A percentile compares a stretch with the other conserved stretches of the same genome.
Evolutionary conservation across 2,888 invertebrate species (phyloP).

Genomic region (Philaethria dido): DNA sequence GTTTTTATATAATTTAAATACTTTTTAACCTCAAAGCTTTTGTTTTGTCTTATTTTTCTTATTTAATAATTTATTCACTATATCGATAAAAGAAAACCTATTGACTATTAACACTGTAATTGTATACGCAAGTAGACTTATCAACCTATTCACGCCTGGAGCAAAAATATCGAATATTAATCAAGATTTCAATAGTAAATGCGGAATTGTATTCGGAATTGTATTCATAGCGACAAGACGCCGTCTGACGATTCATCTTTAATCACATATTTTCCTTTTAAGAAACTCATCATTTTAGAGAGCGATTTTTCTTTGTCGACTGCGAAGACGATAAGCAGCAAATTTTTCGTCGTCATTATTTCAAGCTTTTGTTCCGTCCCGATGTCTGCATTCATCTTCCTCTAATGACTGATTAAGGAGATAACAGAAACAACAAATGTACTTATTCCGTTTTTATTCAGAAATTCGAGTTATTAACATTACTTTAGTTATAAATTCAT

Average conservation of each 20-base stretch:
- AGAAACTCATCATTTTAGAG: slow-evolving; percentile 39
- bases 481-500: slow-evolving; percentile 73
- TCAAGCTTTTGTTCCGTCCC: slow-evolving; percentile 36
- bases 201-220: slow-evolving; percentile 10
- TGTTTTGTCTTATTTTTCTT: no score
- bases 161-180: no score
- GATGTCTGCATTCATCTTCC: slow-evolving; percentile 29
- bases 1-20: no score
- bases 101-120: no score
- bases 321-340: slow-evolving; percentile 44
- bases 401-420: slow-evolving; percentile 41
- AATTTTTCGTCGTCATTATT: slow-evolving; percentile 47
- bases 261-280: slow-evolving; percentile 38
- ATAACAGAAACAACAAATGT: slow-evolving; percentile 51
- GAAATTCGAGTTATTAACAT: slow-evolving; percentile 73
- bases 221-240: not conserved
- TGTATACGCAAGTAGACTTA: no score
- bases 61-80: no score
- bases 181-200: not conserved
- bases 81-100: no score
- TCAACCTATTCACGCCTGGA: no score
- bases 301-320: slow-evolving; percentile 53
- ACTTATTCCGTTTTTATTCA: slow-evolving; percentile 65
- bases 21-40: no score
- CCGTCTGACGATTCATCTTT: slow-evolving; percentile 24